These are phyloP conservation scores for Cabera pusaria DNA, from an alignment of 2,888 invertebrate species.

Conservation along the genomic window DNA sequence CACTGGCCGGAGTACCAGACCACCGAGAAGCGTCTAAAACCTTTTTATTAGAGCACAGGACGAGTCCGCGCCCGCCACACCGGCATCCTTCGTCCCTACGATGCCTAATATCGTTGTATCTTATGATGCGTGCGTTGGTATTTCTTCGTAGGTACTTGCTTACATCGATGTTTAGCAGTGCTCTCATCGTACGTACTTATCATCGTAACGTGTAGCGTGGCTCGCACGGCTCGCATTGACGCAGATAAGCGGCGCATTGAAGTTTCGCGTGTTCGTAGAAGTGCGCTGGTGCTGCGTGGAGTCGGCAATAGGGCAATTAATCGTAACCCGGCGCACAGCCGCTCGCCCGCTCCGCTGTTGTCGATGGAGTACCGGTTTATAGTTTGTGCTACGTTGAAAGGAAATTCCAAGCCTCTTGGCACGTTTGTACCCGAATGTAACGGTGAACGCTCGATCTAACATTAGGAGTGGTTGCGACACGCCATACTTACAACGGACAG, in stretches of 20 bases:
- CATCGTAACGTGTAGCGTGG: too few relatives aligned
- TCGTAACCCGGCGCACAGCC: slow-evolving; percentile 3
- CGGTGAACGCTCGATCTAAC: slow-evolving; percentile 19
- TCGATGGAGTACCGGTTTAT: slow-evolving; percentile 20
- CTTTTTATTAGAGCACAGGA: slow-evolving; percentile 55
- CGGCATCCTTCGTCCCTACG: slow-evolving; percentile 24
- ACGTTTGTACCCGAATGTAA: slow-evolving; percentile 26
- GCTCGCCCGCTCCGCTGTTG: background rate
- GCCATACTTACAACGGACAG: too few relatives aligned
- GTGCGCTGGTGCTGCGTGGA: background rate
- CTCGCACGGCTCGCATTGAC: too few relatives aligned
- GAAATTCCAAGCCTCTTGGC: slow-evolving; percentile 24
- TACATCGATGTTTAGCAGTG: too few relatives aligned
- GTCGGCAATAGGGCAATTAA: slow-evolving; percentile 8
- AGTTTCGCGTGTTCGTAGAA: too few relatives aligned
- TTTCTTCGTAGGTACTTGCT: too few relatives aligned
- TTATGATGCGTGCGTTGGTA: too few relatives aligned
- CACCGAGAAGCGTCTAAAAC: slow-evolving; percentile 50
- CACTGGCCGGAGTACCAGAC: slow-evolving; percentile 19
- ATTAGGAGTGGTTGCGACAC: background rate
- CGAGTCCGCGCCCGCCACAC: slow-evolving; percentile 47
- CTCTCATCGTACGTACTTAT: too few relatives aligned
- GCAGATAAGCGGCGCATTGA: too few relatives aligned
- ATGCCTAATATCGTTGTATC: too few relatives aligned
- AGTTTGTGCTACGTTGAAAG: slow-evolving; percentile 15